A percentile compares a stretch with the other conserved stretches of the same genome.
These are phyloP conservation scores for Latheticus oryzae DNA, from an alignment of 2,888 invertebrate genomes.

Conservation along the genomic window DNA sequence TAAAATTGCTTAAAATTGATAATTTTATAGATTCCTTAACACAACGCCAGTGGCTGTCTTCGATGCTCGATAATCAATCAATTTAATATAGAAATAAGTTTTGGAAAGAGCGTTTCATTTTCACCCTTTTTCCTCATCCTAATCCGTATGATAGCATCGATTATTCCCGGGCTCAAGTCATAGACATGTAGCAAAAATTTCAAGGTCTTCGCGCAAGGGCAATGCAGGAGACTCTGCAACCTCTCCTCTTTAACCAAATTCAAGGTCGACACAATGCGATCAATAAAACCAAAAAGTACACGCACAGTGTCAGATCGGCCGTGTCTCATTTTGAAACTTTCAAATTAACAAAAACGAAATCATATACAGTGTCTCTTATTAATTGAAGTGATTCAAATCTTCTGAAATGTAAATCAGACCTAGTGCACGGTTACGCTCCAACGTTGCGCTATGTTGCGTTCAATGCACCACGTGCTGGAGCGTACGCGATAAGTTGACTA, in stretches of 20 bases:
- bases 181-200: slow-evolving; percentile 42
- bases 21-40: slow-evolving; percentile 60
- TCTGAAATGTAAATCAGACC: too few species aligned
- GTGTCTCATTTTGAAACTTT: slow-evolving; percentile 20
- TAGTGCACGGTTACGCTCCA: too few species aligned
- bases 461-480: slow-evolving; percentile 44
- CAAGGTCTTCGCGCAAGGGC: slow-evolving; percentile 62
- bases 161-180: slow-evolving; percentile 33
- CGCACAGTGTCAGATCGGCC: slow-evolving; percentile 27
- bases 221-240: slow-evolving; percentile 51
- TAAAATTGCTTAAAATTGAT: background rate
- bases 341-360: too few species aligned
- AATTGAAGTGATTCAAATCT: too few species aligned
- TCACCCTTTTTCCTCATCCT: background rate
- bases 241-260: slow-evolving; percentile 54
- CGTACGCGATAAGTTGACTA: slow-evolving; percentile 40
- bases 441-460: slow-evolving; percentile 24
- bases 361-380: too few species aligned
- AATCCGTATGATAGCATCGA: slow-evolving; percentile 19
- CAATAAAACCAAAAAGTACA: slow-evolving; percentile 50
- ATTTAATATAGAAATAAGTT: background rate
- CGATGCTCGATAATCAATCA: slow-evolving; percentile 70
- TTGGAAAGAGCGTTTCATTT: too few species aligned
- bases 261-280: slow-evolving; percentile 57
- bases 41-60: slow-evolving; percentile 82